phyloP scores from a whole-genome alignment of 2,113 vertebrate genomes.

The Nycticorax nycticorax region DNA sequence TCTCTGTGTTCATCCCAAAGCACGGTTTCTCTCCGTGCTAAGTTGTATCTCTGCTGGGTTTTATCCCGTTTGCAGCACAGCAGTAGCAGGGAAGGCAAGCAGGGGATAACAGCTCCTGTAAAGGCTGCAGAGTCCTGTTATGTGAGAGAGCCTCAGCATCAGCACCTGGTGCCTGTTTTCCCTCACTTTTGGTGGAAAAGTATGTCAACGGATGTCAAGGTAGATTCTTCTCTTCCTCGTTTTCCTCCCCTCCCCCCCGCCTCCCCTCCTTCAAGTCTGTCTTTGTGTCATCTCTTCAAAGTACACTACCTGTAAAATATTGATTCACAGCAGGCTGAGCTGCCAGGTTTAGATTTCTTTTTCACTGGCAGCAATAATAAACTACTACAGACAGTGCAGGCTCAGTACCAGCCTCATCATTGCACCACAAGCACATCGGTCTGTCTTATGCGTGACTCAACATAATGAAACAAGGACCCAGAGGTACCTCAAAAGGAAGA shows the following conservation, averaged over 20 bases:
- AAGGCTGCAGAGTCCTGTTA: slow-evolving; percentile 17
- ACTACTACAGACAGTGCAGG: slow-evolving; percentile 74
- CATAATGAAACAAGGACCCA: slow-evolving; percentile 74
- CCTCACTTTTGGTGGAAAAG: slow-evolving; percentile 66
- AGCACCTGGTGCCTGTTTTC: slow-evolving; percentile 50
- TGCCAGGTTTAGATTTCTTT: slow-evolving; percentile 80
- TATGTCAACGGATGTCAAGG: slow-evolving; percentile 74
- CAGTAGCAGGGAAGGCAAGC: slow-evolving; percentile 9
- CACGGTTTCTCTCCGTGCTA: background rate
- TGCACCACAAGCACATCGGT: slow-evolving; percentile 50
- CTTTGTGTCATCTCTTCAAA: slow-evolving; percentile 82
- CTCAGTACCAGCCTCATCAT: slow-evolving; percentile 64
- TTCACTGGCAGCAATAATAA: slow-evolving; percentile 79
- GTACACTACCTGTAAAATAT: slow-evolving; percentile 85
- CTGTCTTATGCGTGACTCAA: slow-evolving; percentile 72
- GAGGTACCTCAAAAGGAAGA: slow-evolving; percentile 69
- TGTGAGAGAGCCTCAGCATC: background rate
- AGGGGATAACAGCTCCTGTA: slow-evolving; percentile 46
- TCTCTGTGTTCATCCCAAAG: background rate
- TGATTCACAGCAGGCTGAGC: slow-evolving; percentile 83
- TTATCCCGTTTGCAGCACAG: background rate
- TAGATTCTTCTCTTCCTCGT: slow-evolving; percentile 67
- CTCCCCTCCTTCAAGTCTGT: slow-evolving; percentile 69
- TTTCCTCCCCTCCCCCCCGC: slow-evolving; percentile 14
- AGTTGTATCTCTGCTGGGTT: background rate